Percentiles rank a stretch among this genome's conserved stretches.
phyloP scores from a whole-genome alignment of 2,113 vertebrate genomes.

The Urocolius indicus region DNA sequence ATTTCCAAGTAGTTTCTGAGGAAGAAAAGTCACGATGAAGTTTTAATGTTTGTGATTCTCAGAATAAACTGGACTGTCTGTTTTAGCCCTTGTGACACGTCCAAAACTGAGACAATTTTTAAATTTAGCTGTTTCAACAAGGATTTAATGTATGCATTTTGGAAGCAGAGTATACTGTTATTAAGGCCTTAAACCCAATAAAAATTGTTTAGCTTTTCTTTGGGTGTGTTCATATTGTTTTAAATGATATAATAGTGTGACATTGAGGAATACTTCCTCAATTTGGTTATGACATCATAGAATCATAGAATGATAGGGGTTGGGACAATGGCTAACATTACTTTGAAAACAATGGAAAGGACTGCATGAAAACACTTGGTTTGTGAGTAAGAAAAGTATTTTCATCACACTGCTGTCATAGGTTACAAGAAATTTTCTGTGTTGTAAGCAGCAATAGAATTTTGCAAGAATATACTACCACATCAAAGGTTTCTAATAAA shows the following conservation, averaged over 20 bases:
- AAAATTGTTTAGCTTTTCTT: not conserved
- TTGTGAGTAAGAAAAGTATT: not conserved
- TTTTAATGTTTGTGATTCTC: not conserved
- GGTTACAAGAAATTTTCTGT: not conserved
- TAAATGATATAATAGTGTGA: rapidly evolving
- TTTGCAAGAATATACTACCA: not conserved
- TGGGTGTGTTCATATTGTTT: not conserved
- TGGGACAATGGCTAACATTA: not conserved
- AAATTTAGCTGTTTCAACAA: not conserved
- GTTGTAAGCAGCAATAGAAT: not conserved
- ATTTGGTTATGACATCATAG: not conserved
- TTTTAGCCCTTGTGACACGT: not conserved
- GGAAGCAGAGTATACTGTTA: not conserved
- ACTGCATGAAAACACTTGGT: not conserved
- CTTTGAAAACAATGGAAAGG: not conserved
- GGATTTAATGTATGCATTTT: not conserved
- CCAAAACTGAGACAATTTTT: not conserved
- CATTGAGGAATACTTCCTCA: not conserved
- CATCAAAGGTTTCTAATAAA: not conserved
- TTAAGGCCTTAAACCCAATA: not conserved
- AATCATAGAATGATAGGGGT: too few relatives aligned
- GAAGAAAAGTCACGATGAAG: not conserved
- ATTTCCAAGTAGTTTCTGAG: not conserved
- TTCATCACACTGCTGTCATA: rapidly evolving
- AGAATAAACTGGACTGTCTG: not conserved